Conservation (phyloP, 2,797 vertebrate species). For the Margarornis squamiger region DNA sequence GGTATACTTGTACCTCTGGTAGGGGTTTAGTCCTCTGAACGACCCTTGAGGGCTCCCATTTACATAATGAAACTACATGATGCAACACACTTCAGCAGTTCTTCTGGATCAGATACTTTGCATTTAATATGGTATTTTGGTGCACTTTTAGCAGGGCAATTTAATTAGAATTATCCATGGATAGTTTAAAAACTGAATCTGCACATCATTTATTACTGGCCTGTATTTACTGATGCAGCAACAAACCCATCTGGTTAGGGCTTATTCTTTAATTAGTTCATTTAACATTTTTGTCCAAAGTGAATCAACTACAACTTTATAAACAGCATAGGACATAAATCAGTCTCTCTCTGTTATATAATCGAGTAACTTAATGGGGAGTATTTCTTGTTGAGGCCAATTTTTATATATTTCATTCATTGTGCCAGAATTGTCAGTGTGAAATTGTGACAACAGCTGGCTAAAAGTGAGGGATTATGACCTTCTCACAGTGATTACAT, state of each 20-base stretch:
- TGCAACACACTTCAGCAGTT: constrained; percentile 57
- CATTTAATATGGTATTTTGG: constrained; percentile 40
- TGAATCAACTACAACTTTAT: not conserved
- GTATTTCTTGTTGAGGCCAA: not conserved
- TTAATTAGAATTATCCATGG: constrained; percentile 63
- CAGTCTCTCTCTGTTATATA: not conserved
- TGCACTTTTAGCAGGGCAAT: constrained; percentile 43
- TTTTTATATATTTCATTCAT: not conserved
- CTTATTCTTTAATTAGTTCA: constrained; percentile 65
- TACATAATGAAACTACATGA: constrained; percentile 48
- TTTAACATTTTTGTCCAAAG: constrained; percentile 56
- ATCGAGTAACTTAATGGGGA: not conserved
- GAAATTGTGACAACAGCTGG: constrained; percentile 39
- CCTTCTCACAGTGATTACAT: constrained; percentile 25
- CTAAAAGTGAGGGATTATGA: constrained; percentile 17
- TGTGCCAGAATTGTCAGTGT: not conserved
- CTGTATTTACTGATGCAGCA: constrained; percentile 64
- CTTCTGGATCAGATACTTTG: constrained; percentile 53
- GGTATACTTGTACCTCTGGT: not conserved
- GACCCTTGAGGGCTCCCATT: not conserved
- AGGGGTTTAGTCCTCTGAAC: constrained; percentile 31
- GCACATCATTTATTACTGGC: constrained; percentile 64
- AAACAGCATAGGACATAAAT: not conserved
- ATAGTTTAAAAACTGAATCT: constrained; percentile 57
- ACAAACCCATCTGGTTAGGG: constrained; percentile 62